Conservation (phyloP, 2,888 invertebrate species). For the Drosophila recens region DNA sequence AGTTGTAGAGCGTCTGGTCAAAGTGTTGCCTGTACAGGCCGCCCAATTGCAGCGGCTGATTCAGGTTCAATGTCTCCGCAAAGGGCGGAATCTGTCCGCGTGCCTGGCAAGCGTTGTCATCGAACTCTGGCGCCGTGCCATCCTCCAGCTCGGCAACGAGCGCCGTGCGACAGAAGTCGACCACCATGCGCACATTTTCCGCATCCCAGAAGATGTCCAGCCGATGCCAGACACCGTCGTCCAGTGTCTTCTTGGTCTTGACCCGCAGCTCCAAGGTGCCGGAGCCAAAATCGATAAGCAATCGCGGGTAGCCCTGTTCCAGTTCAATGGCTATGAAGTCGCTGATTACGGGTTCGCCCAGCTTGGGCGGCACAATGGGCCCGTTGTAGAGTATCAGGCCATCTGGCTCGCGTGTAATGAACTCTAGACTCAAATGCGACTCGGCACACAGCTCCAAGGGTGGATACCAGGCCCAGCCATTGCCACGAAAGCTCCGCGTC, state of each 20-base stretch:
- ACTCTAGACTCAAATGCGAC: constrained; percentile 97
- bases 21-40: constrained; percentile 95
- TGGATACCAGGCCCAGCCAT: constrained; percentile 99
- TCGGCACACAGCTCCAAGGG: constrained; percentile 97
- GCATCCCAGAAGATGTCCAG: constrained; percentile 98
- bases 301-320: constrained; percentile 94
- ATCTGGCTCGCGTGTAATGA: constrained; percentile 95
- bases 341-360: constrained; percentile 91
- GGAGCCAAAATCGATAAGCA: constrained; percentile 97
- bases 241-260: constrained; percentile 92
- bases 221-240: constrained; percentile 99
- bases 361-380: constrained; percentile 97
- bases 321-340: constrained; percentile 98
- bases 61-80: constrained; percentile 97
- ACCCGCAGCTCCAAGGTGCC: constrained; percentile 94
- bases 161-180: constrained; percentile 96
- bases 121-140: constrained; percentile 93
- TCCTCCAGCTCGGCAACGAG: constrained; percentile 94
- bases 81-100: constrained; percentile 96
- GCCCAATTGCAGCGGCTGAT: constrained; percentile 97
- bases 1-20: constrained; percentile 94
- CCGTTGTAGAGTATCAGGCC: constrained; percentile 98
- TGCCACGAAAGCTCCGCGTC: constrained; percentile 95
- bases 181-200: constrained; percentile 95
- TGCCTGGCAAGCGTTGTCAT: constrained; percentile 95